phyloP scores from a whole-genome alignment of 2,113 vertebrate species.

The Cranoglanis bouderius region DNA sequence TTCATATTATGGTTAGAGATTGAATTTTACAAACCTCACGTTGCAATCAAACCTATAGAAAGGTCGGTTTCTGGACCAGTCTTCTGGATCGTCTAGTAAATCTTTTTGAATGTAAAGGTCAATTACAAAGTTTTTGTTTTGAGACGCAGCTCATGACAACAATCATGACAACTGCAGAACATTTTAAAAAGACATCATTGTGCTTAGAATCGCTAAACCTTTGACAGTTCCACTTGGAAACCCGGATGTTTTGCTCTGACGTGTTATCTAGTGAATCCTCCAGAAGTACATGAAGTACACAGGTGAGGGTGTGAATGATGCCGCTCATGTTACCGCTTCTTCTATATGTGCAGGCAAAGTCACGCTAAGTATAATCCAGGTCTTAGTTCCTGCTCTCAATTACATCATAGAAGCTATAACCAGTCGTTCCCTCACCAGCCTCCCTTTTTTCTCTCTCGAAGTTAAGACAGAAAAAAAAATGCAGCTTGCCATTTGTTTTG shows the following conservation, averaged over 20 bases:
- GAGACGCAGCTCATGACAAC: background rate
- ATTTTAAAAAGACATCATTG: background rate
- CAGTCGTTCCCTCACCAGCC: too few species aligned
- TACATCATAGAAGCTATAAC: too few species aligned
- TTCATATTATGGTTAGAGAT: background rate
- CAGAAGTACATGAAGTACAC: background rate
- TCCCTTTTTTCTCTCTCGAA: too few species aligned
- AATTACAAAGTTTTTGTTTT: background rate
- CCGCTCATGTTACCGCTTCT: background rate
- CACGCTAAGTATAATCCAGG: background rate
- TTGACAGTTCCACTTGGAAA: background rate
- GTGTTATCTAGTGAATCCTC: background rate
- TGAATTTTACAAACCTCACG: background rate
- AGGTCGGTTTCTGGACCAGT: background rate
- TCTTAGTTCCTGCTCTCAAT: too few species aligned
- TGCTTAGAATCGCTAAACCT: background rate
- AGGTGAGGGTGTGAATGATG: background rate
- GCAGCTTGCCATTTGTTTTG: too few species aligned
- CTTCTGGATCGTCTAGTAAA: background rate
- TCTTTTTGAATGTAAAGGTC: background rate
- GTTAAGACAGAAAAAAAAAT: too few species aligned
- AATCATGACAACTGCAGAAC: background rate
- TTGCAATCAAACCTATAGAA: background rate
- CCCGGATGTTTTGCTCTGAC: background rate
- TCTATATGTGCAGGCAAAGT: background rate